These are phyloP conservation scores for Cenopis cana DNA, from an alignment of 2,888 invertebrate genomes.

Conservation along the genomic window DNA sequence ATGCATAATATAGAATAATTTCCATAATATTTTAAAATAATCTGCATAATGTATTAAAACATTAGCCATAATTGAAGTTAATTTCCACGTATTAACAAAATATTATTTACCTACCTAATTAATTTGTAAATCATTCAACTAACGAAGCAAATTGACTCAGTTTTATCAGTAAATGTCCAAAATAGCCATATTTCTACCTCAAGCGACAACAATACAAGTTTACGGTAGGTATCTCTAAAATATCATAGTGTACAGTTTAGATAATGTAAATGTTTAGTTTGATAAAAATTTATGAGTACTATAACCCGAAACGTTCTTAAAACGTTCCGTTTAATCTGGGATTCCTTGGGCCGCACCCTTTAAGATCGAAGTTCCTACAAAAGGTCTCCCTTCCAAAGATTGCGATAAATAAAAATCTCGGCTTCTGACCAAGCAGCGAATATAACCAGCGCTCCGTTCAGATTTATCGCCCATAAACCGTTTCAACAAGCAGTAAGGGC, in stretches of 20 bases:
- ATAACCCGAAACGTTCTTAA: neutral
- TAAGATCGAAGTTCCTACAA: conserved; percentile 21
- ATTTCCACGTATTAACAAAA: too few relatives aligned
- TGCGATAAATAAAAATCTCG: conserved; percentile 60
- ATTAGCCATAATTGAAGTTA: too few relatives aligned
- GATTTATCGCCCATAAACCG: conserved; percentile 77
- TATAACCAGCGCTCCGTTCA: conserved; percentile 59
- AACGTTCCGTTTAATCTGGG: conserved; percentile 9
- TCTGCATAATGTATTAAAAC: too few relatives aligned
- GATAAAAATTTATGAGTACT: conserved; percentile 1
- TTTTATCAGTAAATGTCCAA: too few relatives aligned
- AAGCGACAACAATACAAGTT: too few relatives aligned
- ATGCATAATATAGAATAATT: too few relatives aligned
- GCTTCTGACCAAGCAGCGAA: conserved; percentile 64
- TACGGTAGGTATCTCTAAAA: too few relatives aligned
- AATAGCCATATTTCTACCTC: too few relatives aligned
- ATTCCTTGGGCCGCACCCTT: conserved; percentile 20
- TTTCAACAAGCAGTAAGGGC: conserved; percentile 71
- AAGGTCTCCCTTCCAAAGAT: conserved; percentile 53
- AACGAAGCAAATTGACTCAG: too few relatives aligned
- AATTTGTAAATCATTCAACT: too few relatives aligned
- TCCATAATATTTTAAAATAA: too few relatives aligned
- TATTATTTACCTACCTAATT: too few relatives aligned
- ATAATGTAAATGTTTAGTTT: neutral
- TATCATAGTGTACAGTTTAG: neutral